Evolutionary conservation across 2,113 vertebrate genomes (phyloP).

Genomic region (Forbesichthys papilliferus): DNA sequence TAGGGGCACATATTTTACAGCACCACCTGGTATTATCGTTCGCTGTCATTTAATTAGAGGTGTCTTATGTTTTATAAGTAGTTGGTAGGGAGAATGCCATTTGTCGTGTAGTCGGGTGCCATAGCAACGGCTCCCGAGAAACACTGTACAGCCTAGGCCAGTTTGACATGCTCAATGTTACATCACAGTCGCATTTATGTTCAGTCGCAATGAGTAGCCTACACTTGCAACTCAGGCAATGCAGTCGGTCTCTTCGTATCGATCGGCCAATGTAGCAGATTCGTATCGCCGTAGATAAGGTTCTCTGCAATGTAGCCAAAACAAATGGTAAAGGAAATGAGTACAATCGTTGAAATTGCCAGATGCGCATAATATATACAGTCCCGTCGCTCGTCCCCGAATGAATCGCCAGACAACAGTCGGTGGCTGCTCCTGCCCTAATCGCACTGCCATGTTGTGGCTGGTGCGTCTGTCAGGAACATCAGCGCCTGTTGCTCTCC

Average conservation of each 20-base stretch:
- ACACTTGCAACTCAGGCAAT: constrained; percentile 55
- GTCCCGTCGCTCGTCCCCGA: neutral
- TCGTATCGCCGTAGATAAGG: constrained; percentile 24
- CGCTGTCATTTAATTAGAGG: constrained; percentile 29
- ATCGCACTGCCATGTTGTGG: constrained; percentile 55
- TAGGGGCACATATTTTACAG: constrained; percentile 31
- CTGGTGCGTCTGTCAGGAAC: constrained; percentile 57
- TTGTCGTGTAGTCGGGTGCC: constrained; percentile 77
- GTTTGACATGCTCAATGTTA: constrained; percentile 54
- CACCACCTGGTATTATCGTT: constrained; percentile 40
- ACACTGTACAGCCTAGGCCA: constrained; percentile 55
- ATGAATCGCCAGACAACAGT: constrained; percentile 18
- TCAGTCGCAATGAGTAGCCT: constrained; percentile 27
- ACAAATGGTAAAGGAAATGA: constrained; percentile 32
- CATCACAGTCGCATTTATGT: constrained; percentile 59
- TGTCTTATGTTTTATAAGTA: constrained; percentile 57
- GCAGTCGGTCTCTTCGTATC: constrained; percentile 44
- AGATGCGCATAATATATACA: constrained; percentile 25
- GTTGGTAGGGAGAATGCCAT: constrained; percentile 66
- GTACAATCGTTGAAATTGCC: constrained; percentile 23
- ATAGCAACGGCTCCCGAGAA: constrained; percentile 76
- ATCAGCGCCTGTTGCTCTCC: constrained; percentile 69
- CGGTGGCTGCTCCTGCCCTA: constrained; percentile 28
- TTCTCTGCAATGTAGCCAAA: constrained; percentile 19
- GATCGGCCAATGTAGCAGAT: constrained; percentile 17